Evolutionary conservation across 2,113 vertebrate species (phyloP), one percentile per base, ranked within the genome.

Genomic region (Emydocephalus ijimae): DNA sequence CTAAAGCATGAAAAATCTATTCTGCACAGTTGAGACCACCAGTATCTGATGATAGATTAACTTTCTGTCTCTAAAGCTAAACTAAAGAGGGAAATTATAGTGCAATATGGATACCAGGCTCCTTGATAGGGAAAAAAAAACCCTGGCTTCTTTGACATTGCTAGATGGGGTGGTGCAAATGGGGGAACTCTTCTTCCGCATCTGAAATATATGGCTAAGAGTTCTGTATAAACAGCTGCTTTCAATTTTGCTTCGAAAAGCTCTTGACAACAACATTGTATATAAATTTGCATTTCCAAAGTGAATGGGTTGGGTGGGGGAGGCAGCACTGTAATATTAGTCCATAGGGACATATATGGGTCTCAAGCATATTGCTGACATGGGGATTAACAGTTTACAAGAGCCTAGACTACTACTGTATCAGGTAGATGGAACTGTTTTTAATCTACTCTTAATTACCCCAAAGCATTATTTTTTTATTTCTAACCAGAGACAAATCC

Each of bases 1-100:
- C 85, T 94, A 85, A 95, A 96, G 96, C 97, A 97, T 91, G 93
- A 43, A 94, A 97, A 97, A 97, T 97, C 96, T 95, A 97, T 98
- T 98, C 97, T 96, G 96, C 96, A 94, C 55, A 89, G 95, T 97
- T 97, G 94, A 94, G 97, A 98, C 97, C 96, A 96, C 97, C 97
- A 97, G 96, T 97, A 96, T 97, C 96, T 96, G 94, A 97, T 96
- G 95, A 98, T 97, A 94, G 92, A 97, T 97, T 96, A 93, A 97
- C 97, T 98, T 99, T 97, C 98, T 98, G 98, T 97, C 98, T 98
- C 95, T 93, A 96, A 97, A 94, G 95, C 96, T 94, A 96, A 98
- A 98, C 98, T 97, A 98, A 98, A 98, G 97, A 89, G 43, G 94
- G 94, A 98, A 98, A 98, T 97, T 97, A 97, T 96, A 96, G 87